phyloP scores from a whole-genome alignment of 2,797 vertebrate species.

The Adelosebastes latens region DNA sequence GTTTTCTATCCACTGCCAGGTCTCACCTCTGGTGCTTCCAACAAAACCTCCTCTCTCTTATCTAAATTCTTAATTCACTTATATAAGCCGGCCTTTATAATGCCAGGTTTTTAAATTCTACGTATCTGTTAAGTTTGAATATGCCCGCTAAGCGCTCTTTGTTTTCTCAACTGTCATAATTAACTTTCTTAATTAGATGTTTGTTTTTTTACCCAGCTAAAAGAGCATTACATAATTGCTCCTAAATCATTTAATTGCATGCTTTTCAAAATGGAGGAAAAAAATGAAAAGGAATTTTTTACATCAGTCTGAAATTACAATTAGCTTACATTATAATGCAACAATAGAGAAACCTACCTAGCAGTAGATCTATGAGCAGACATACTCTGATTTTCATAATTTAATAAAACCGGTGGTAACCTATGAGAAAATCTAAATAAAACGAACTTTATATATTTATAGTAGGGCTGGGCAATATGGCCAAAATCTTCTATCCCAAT shows the following conservation, averaged over 20 bases:
- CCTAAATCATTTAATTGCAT: conserved; percentile 36
- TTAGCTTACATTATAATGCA: background rate
- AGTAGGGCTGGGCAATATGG: too few relatives aligned
- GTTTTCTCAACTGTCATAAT: conserved; percentile 31
- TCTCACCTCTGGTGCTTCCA: background rate
- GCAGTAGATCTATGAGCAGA: background rate
- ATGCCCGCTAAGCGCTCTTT: conserved; percentile 6
- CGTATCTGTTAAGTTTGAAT: background rate
- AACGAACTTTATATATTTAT: too few relatives aligned
- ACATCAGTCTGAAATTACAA: conserved; percentile 2
- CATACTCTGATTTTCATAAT: background rate
- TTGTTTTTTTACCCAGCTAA: conserved; percentile 40
- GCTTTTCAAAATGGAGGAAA: background rate
- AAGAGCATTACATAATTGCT: conserved; percentile 42
- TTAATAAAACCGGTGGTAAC: background rate
- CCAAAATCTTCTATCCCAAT: too few relatives aligned
- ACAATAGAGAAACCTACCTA: background rate
- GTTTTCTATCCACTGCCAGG: background rate
- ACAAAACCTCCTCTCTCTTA: background rate
- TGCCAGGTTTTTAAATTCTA: background rate
- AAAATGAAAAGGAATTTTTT: background rate
- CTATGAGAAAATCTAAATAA: background rate
- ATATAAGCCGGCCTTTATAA: background rate
- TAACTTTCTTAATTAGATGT: conserved; percentile 43
- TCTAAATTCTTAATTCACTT: conserved; percentile 10